Evolutionary conservation across 53 echinoderm and acorn worm species (phyloP), one percentile per base, ranked within the genome.

Genomic region (Pentamera pediparva): DNA sequence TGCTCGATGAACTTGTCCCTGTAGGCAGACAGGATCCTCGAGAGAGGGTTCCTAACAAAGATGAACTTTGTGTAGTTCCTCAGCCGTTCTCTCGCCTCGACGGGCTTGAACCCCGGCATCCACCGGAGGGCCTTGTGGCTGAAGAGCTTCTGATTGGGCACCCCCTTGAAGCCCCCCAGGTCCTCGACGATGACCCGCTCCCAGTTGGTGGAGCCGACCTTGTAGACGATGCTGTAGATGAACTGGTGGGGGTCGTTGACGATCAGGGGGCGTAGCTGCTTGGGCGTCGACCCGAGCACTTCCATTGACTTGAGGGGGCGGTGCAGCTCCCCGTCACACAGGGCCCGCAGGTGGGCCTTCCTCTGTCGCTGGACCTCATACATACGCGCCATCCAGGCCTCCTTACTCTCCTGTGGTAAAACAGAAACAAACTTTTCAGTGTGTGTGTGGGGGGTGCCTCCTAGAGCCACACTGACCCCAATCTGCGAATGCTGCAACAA

Each of bases 131-230:
- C 92, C 37, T 86, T 82, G 65, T 92, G 92, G 11, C 83, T 83
- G 60, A 77, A 92, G 12, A 92, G 80, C 32, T 82, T 86, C 36
- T 92, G 92, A 69, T 92, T 92, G 4, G 92, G 89, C 18, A 92
- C 81, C 18, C 83, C 86, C 39, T 89, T 82, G 70, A 62, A 83
- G 13, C 92, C 92, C 22, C 72, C 89, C 21, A 92, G 30, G 41
- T 92, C 92, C 45, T 91, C 79, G 30, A 92, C 92, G 25, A 92
- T 89, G 24, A 92, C 83, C 37, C 92, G 53, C 38, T 92, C 92
- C 92, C 92, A 92, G 75, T 89, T 92, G 45, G 92, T 89, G 19
- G 92, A 92, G 38, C 92, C 92, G 15, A 86, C 92, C 55, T 92
- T 92, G 78, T 92, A 92, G 41, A 89, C 92, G 31, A 92, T 92